Percentiles rank a stretch among this genome's conserved stretches.
These are phyloP conservation scores for Geophilus truncorum DNA, from an alignment of 2,888 invertebrate genomes.

Conservation along the genomic window DNA sequence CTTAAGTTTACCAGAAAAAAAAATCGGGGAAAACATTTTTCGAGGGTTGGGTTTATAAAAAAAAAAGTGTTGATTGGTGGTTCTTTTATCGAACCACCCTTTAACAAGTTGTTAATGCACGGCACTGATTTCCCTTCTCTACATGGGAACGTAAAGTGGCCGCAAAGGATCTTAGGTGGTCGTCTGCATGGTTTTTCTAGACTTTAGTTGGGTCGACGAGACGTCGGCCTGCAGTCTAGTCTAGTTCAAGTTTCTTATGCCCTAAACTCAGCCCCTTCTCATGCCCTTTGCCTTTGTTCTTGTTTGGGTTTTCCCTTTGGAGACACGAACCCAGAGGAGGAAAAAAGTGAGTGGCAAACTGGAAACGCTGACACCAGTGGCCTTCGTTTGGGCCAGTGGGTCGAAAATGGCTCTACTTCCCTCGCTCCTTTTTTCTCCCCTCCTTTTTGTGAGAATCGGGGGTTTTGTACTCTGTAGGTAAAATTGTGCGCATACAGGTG, in stretches of 20 bases:
- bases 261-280: not conserved
- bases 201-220: not conserved
- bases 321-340: not conserved
- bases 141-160: not conserved
- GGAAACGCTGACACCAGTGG: not conserved
- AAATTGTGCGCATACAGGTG: not conserved
- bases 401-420: not conserved
- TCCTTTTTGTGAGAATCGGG: not conserved
- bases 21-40: not conserved
- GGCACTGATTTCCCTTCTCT: too few relatives aligned
- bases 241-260: slow-evolving; percentile 17
- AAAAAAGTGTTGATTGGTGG: not conserved
- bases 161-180: too few relatives aligned
- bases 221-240: not conserved
- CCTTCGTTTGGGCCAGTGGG: not conserved
- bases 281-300: slow-evolving; percentile 9
- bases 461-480: slow-evolving; percentile 8
- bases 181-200: not conserved
- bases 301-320: slow-evolving; percentile 15
- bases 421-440: not conserved
- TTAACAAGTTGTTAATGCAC: not conserved
- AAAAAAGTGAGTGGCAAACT: not conserved
- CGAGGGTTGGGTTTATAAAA: not conserved
- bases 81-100: not conserved
- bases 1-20: not conserved